Evolutionary conservation across 2,113 vertebrate species (phyloP), one percentile per base, ranked within the genome.

Genomic region (Sterrhoptilus dennistouni): DNA sequence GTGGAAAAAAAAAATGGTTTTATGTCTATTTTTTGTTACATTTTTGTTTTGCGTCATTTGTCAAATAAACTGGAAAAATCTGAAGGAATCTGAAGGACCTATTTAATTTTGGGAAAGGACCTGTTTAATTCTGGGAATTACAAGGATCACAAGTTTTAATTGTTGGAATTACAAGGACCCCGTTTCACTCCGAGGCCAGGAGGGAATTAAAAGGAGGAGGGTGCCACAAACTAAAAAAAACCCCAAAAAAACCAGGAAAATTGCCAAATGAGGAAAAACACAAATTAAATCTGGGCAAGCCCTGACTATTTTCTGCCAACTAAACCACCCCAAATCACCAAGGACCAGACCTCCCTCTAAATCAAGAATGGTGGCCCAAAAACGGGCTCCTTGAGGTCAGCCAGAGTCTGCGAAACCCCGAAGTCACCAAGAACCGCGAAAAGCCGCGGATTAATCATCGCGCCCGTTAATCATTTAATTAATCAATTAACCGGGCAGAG

Each of bases 1-100:
- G 0, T 0, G 2, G 9, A 18, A 38, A 33, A 18, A 38, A 31
- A 7, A 5, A 1, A 15, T 0, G 3, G 19, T 31, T 63, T 81
- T 56, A 35, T 14, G 9, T 11, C 47, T 35, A 0, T 8, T 35
- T 78, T 87, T 70, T 8, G 4, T 40, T 63, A 4, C 0, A 1
- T 19, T 81, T 81, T 78, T 7, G 0, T 38, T 83, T 77, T 28
- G 8, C 11, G 1, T 12, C 6, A 0, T 52, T 74, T 13, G 8
- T 25, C 1, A 0, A 28, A 59, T 22, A 57, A 42, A 49, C 23
- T 29, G 25, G 36, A 38, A 61, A 20, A 28, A 15, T 63, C 25
- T 25, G n/a, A n/a, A 61, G 36, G 60, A 63, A 40, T 63, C 14
- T 9, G 12, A n/a, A 47, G 44, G 64, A 8, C 16, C 44, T 25